Evolutionary conservation across 2,888 invertebrate genomes (phyloP), one percentile per base, ranked within the genome.

Genomic region (Plutella xylostella): DNA sequence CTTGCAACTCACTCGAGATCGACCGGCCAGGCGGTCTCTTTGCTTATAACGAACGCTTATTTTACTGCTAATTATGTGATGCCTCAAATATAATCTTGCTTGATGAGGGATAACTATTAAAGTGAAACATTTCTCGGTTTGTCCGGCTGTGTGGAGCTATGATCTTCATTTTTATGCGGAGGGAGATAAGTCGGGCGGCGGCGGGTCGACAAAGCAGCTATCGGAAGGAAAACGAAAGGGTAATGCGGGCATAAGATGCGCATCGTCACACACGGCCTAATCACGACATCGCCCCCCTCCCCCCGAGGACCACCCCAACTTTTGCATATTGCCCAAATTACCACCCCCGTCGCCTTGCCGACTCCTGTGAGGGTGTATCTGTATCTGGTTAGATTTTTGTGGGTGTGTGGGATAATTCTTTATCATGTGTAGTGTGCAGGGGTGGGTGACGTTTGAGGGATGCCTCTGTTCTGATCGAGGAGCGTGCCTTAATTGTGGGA

Each of bases 231-330:
- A 75, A 68, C 78, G 79, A 80, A 82, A 80, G 83, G 83, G 83
- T 83, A 79, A 83, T 83, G 78, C 80, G 83, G 83, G 83, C 77
- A 72, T 77, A 82, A 83, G 83, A 83, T 70, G 83, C 83, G 80
- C 82, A 78, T 79, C 82, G 82, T 65, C 80, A 79, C 82, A 82
- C 82, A 80, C 80, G 76, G 79, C 76, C 80, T 82, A 79, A 82
- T 80, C 82, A 80, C 73, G 68, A 61, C 63, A 56, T 56, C 60
- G 56, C 58, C 56, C 46, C 61, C 57, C 54, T 33, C 28, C 40
- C 42, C 42, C 31, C 5, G 45, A 20, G 19, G 20, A 31, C 63
- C 71, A 61, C 63, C 75, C 72, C 71, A 66, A 75, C 76, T 77
- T 79, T 75, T 79, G 78, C 80, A 79, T 80, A 79, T 80, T 78